Evolutionary conservation across 2,888 invertebrate species (phyloP).

Genomic region (Elegia similella): DNA sequence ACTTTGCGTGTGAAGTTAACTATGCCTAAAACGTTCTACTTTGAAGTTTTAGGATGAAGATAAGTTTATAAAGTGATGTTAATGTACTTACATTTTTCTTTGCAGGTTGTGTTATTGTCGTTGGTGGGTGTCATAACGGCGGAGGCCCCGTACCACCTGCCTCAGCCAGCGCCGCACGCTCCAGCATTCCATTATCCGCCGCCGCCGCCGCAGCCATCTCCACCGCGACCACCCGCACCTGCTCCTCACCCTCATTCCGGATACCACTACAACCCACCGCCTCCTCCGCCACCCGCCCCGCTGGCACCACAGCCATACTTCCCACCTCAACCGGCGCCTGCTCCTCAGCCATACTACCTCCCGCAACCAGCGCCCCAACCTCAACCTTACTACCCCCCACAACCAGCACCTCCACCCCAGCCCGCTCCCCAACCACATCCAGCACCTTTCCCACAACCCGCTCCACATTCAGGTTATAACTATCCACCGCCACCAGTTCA

Average conservation of each 20-base stretch:
- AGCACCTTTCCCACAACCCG: constrained; percentile 20
- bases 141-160: constrained; percentile 69
- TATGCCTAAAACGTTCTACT: neutral
- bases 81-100: constrained; percentile 24
- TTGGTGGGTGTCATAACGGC: constrained; percentile 56
- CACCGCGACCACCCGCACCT: constrained; percentile 29
- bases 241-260: constrained; percentile 23
- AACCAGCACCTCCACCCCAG: constrained; percentile 16
- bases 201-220: constrained; percentile 36
- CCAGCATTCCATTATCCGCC: constrained; percentile 52
- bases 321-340: constrained; percentile 26
- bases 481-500: constrained; percentile 28
- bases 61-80: neutral
- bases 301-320: constrained; percentile 23
- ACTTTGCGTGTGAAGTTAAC: constrained; percentile 1
- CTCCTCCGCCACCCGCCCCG: constrained; percentile 19
- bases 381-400: constrained; percentile 17
- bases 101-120: constrained; percentile 62
- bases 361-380: constrained; percentile 34
- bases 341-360: constrained; percentile 29
- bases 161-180: constrained; percentile 53
- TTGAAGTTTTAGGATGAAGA: neutral
- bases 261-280: constrained; percentile 13
- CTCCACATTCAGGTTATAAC: constrained; percentile 21
- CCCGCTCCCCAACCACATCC: constrained; percentile 23